A percentile compares a stretch with the other conserved stretches of the same genome.
Conservation (phyloP, 2,888 invertebrate genomes). For the Cancer borealis region DNA sequence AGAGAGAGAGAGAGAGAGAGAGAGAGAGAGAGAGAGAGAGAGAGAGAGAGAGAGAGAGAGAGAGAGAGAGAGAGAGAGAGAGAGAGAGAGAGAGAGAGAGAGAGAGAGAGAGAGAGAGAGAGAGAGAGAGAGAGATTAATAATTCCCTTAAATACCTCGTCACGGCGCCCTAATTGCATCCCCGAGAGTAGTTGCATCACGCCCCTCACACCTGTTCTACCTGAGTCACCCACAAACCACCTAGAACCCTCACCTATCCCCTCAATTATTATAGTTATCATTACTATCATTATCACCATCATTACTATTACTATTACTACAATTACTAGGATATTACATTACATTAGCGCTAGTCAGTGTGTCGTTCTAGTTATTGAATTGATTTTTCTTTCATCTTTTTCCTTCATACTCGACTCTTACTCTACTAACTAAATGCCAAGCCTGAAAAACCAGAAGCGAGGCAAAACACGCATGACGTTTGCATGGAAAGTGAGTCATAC, state of each 20-base stretch:
- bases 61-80: constrained; percentile 2
- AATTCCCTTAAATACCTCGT: background rate
- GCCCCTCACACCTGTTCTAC: background rate
- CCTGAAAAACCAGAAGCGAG: too few species aligned
- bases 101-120: background rate
- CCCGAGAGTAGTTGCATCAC: background rate
- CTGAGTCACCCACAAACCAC: background rate
- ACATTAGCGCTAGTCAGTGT: too few species aligned
- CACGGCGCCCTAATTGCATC: background rate
- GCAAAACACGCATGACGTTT: too few species aligned
- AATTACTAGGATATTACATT: background rate
- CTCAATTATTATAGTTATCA: background rate
- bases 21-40: background rate
- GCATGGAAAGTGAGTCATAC: too few species aligned
- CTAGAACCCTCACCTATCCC: background rate
- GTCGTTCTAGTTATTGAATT: too few species aligned
- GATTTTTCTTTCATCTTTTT: background rate
- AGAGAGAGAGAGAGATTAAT: constrained; percentile 35
- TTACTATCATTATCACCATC: background rate
- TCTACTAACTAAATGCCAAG: background rate
- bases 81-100: background rate
- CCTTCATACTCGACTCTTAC: background rate
- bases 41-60: background rate
- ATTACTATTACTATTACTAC: background rate
- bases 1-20: background rate